These are phyloP conservation scores for Cromileptes altivelis DNA, from an alignment of 2,113 vertebrate species.

Conservation along the genomic window DNA sequence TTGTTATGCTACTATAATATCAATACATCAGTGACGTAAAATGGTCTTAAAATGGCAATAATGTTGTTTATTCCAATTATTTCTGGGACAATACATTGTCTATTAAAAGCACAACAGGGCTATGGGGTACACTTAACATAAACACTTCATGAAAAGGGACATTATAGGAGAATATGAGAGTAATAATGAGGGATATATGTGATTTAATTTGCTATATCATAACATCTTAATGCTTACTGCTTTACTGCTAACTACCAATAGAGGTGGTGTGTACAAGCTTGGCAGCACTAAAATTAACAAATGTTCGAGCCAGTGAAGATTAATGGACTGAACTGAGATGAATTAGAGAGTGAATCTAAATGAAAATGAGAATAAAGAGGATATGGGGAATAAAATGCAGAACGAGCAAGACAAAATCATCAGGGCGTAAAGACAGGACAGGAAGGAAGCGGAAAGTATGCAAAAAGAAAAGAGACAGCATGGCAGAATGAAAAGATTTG, in stretches of 20 bases:
- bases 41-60: no score
- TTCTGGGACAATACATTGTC: no score
- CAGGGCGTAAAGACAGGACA: neutral
- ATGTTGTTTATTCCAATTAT: no score
- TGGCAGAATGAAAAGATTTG: neutral
- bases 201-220: neutral
- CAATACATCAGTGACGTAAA: no score
- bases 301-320: neutral
- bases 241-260: neutral
- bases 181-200: neutral
- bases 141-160: neutral
- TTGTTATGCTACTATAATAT: no score
- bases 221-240: neutral
- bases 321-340: neutral
- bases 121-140: neutral
- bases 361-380: neutral
- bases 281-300: no score
- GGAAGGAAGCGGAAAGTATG: no score
- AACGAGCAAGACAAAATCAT: neutral
- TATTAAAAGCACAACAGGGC: no score
- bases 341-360: neutral
- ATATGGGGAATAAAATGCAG: neutral
- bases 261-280: no score
- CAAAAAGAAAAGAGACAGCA: neutral
- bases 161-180: neutral